Evolutionary conservation across 2,888 invertebrate genomes (phyloP), one percentile per base, ranked within the genome.

Genomic region (Hirudinaria manillensis): DNA sequence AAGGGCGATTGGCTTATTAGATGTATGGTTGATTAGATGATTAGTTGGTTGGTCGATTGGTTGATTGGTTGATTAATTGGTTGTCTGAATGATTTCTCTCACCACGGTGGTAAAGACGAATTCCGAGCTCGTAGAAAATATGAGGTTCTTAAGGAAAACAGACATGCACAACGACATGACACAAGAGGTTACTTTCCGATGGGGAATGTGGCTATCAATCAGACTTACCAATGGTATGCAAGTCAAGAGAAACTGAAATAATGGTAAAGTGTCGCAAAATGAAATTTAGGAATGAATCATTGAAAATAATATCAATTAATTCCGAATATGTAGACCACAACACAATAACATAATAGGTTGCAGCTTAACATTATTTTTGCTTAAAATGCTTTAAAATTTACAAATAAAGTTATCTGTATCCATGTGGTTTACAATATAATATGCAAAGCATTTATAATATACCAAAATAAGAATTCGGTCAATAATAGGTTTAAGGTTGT

Each of bases 81-180:
- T 27, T 61, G n/a, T 16, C 45, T 4, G 45, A 45, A 16, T 45
- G 45, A 45, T 45, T 45, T 10, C 13, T 2, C 61, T 27, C 24
- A 61, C 61, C 61, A 61, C 29, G 7, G 61, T 16, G 24, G 61
- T 61, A 29, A 61, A 61, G 7, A n/a, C 29, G 24, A 29, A 61
- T 61, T 61, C 29, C 19, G 24, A 10, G 24, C 29, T 24, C 19
- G 29, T 16, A 16, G 29, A 10, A 61, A 27, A 24, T 61, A 61
- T 61, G 61, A 29, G 29, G 61, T 29, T 61, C 61, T 61, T 61
- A n/a, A 61, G 1, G 24, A 61, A 61, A n/a, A 61, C 61, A 29
- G 61, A 27, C 24, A 29, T 61, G 24, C 61, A 24, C 24, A 61
- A 27, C 7, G 61, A 61, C 24, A 61, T 16, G 10, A 29, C 29